Conservation (phyloP, 2,888 invertebrate genomes). For the Plutella xylostella region DNA sequence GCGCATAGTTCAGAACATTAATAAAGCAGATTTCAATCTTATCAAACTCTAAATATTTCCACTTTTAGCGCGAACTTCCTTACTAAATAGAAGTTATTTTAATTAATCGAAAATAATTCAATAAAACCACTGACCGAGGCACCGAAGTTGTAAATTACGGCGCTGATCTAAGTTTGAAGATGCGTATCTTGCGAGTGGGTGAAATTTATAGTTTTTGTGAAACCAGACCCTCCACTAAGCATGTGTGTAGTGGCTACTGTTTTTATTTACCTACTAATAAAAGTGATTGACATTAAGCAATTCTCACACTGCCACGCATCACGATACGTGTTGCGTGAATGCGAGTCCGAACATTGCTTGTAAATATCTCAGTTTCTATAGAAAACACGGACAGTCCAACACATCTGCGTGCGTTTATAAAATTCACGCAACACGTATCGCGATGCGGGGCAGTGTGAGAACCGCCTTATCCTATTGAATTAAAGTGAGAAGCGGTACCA, state of each 20-base stretch:
- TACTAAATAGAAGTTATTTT: slow-evolving; percentile 41
- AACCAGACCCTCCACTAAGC: slow-evolving; percentile 25
- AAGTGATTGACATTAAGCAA: slow-evolving; percentile 54
- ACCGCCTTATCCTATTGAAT: too few species aligned
- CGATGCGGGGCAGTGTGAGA: too few species aligned
- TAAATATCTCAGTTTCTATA: background rate
- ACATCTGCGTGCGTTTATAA: too few species aligned
- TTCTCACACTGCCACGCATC: too few species aligned
- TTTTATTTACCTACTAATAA: slow-evolving; percentile 58
- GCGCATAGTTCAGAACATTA: slow-evolving; percentile 41
- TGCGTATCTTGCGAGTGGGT: slow-evolving; percentile 35
- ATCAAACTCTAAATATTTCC: slow-evolving; percentile 7
- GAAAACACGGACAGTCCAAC: background rate
- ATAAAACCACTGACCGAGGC: slow-evolving; percentile 42
- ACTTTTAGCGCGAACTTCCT: slow-evolving; percentile 27
- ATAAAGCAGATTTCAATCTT: slow-evolving; percentile 29
- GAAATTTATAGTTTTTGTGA: slow-evolving; percentile 42
- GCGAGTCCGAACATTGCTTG: background rate
- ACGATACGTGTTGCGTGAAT: too few species aligned
- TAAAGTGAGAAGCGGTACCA: too few species aligned
- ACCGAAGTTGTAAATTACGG: slow-evolving; percentile 47
- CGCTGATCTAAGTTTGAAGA: slow-evolving; percentile 34
- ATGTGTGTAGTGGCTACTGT: slow-evolving; percentile 35
- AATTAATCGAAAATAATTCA: slow-evolving; percentile 57
- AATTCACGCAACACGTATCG: too few species aligned